These are phyloP conservation scores for Notarius lentiginosus DNA, from an alignment of 2,113 vertebrate genomes.

Conservation along the genomic window DNA sequence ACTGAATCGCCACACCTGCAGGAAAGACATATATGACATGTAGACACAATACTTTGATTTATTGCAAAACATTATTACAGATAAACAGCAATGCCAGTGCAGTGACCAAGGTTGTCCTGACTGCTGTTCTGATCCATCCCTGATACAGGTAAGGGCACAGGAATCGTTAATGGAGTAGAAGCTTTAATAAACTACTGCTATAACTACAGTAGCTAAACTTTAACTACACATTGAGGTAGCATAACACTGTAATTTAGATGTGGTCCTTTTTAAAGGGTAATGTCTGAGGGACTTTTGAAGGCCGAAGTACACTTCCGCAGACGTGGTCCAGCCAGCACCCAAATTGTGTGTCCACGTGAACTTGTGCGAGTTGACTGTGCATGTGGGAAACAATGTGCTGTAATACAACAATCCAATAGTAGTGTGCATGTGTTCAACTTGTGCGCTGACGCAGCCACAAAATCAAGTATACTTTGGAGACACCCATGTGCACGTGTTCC, in stretches of 20 bases:
- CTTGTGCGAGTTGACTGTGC: too few relatives aligned
- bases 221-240: neutral
- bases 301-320: too few relatives aligned
- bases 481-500: too few relatives aligned
- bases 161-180: neutral
- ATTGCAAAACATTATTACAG: neutral
- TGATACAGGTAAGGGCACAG: neutral
- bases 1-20: conserved; percentile 96
- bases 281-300: neutral
- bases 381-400: too few relatives aligned
- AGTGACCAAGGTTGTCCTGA: neutral
- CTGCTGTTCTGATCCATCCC: too few relatives aligned
- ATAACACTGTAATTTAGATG: neutral
- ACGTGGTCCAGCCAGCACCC: too few relatives aligned
- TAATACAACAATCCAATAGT: too few relatives aligned
- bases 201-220: neutral
- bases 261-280: neutral
- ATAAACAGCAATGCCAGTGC: neutral
- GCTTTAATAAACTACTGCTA: neutral
- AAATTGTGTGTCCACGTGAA: too few relatives aligned
- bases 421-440: too few relatives aligned
- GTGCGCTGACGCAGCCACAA: too few relatives aligned
- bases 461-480: too few relatives aligned
- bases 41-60: neutral
- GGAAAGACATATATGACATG: conserved; percentile 53